Base-by-base conservation (phyloP, 2,888 invertebrate species). In the Thecocarcelia acutangulata region DNA sequence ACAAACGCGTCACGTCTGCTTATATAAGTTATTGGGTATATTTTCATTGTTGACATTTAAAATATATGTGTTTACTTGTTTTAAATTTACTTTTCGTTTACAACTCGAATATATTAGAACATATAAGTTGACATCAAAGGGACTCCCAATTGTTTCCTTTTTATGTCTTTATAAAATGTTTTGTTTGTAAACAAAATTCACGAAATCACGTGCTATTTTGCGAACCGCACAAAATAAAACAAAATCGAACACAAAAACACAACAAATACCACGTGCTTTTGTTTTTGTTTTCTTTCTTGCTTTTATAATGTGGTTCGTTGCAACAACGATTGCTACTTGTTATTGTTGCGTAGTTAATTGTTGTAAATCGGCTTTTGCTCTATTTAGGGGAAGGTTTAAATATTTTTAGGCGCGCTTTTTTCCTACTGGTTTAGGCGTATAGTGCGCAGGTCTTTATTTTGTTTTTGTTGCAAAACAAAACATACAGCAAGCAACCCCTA, bases 381-480 rank as follows among this genome's bases (percentile, higher is more conserved):
- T 37, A 70, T 76, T 81, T 74, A 75, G 82, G 82, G 82, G 82
- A 82, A 82, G 82, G 78, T 74, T 78, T 78, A 66, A 70, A 37
- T 11, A 54, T 28, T 44, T 82, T 82, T 82, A 78, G 78, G 82
- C 82, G 82, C 82, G 82, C 82, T 78, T 82, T 82, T 82, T 75
- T 82, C 70, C 66, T 82, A 82, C 74, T 82, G 74, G 78, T 37
- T 82, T 82, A 70, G 66, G 33, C 2, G 24, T 11, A 59, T 12
- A 78, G 13, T 82, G 82, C 82, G 82, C 82, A 82, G 48, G 74
- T 75, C 78, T 19, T 54, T 70, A 3, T 54, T 28, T n/a, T 56
- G 13, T 40, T 58, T 42, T 11, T 76, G 66, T 63, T 48, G 42
- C 21, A 3, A 21, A 59, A 48, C 59, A 78, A 66, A 63, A 70